Conservation (phyloP, 2,113 vertebrate species). For the Pseudorectes ferrugineus region DNA sequence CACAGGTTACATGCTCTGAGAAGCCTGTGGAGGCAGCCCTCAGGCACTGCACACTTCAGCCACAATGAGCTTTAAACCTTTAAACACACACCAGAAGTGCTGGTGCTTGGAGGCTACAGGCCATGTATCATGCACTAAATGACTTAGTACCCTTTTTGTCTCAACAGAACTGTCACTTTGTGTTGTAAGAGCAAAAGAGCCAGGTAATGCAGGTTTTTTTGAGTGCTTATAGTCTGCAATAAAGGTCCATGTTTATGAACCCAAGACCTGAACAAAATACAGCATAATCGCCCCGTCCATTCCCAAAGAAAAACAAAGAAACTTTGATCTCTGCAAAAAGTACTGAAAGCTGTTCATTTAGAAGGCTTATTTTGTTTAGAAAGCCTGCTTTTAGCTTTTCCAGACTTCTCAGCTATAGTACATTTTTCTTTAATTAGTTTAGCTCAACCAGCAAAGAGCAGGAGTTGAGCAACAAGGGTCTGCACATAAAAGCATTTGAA, state of each 20-base stretch:
- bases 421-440: conserved; percentile 31
- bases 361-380: not conserved
- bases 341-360: not conserved
- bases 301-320: not conserved
- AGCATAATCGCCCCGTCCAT: not conserved
- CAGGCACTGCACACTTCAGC: not conserved
- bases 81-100: not conserved
- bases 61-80: not conserved
- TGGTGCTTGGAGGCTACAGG: not conserved
- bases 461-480: not conserved
- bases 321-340: not conserved
- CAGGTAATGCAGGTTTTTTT: not conserved
- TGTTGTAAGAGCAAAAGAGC: not conserved
- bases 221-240: not conserved
- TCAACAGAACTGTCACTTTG: not conserved
- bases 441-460: not conserved
- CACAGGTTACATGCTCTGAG: not conserved
- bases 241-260: not conserved
- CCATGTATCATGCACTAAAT: not conserved
- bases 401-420: not conserved
- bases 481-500: not conserved
- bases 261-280: not conserved
- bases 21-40: not conserved
- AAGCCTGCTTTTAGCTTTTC: not conserved
- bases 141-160: not conserved